These are phyloP conservation scores for Drosophila meridiana DNA, from an alignment of 2,888 invertebrate genomes.

Conservation along the genomic window DNA sequence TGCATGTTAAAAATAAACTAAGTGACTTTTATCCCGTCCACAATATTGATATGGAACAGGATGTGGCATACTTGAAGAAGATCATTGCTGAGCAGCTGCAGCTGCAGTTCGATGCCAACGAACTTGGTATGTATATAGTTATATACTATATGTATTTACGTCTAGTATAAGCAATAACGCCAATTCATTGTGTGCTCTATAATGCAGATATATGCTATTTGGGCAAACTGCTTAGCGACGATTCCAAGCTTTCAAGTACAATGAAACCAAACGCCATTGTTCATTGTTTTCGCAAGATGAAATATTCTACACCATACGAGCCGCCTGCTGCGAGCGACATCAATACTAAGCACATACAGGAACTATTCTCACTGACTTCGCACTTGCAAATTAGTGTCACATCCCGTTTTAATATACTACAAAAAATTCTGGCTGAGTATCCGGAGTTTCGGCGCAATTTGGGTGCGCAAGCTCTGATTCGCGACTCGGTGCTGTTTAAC, in stretches of 20 bases:
- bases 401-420: conserved; percentile 86
- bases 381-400: conserved; percentile 85
- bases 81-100: conserved; percentile 86
- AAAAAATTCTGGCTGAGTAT: conserved; percentile 89
- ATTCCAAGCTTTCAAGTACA: conserved; percentile 85
- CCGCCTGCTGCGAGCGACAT: conserved; percentile 64
- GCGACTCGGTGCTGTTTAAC: conserved; percentile 89
- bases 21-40: conserved; percentile 87
- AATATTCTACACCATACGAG: conserved; percentile 70
- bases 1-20: conserved; percentile 86
- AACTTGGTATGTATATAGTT: conserved; percentile 85
- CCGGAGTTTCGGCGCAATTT: conserved; percentile 90
- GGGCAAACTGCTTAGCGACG: conserved; percentile 88
- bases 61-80: conserved; percentile 86
- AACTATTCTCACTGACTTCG: conserved; percentile 81
- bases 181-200: conserved; percentile 54
- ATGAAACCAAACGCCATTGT: conserved; percentile 87
- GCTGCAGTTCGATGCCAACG: conserved; percentile 85
- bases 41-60: conserved; percentile 87
- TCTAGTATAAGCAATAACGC: conserved; percentile 34
- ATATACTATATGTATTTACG: neutral
- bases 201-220: conserved; percentile 88
- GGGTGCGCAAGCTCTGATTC: conserved; percentile 89
- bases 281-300: conserved; percentile 86
- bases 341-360: conserved; percentile 70